phyloP scores from a whole-genome alignment of 53 echinoderm and acorn worm genomes.

The Echinometra lucunter region DNA sequence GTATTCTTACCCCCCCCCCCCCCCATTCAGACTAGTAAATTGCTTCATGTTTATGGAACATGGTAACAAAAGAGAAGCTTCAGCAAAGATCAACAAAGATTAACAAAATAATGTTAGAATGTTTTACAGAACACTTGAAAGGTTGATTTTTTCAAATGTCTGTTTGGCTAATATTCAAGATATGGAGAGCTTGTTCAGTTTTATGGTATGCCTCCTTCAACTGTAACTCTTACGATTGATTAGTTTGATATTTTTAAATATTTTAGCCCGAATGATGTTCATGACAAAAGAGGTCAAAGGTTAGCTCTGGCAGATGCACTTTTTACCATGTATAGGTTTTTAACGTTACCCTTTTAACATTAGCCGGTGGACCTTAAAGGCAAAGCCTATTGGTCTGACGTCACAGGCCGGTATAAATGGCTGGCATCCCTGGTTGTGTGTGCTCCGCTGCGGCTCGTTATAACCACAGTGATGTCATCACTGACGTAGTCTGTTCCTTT shows the following conservation, averaged over 20 bases:
- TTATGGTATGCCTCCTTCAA: neutral
- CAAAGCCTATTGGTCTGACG: slow-evolving; percentile 31
- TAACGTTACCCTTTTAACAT: no score
- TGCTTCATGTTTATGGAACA: no score
- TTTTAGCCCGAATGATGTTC: neutral
- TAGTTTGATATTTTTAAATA: neutral
- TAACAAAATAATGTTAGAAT: no score
- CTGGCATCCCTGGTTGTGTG: slow-evolving; percentile 31
- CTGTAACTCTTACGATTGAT: neutral
- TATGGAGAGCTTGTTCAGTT: no score
- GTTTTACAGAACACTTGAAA: no score
- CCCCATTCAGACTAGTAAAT: no score
- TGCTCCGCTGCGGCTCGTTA: slow-evolving; percentile 23
- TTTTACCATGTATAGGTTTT: neutral
- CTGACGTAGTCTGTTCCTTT: slow-evolving; percentile 59
- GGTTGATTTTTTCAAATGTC: no score
- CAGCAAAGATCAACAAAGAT: no score
- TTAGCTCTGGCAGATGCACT: neutral
- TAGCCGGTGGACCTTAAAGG: slow-evolving; percentile 9
- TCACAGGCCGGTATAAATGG: slow-evolving; percentile 33
- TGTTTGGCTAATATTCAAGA: no score
- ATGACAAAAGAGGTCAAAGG: neutral
- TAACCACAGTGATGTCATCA: slow-evolving; percentile 61
- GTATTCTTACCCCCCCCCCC: no score
- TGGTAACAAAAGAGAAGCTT: no score